A percentile compares a stretch with the other conserved stretches of the same genome.
Conservation (phyloP, 2,113 vertebrate species). For the Ceratotherium simum region DNA sequence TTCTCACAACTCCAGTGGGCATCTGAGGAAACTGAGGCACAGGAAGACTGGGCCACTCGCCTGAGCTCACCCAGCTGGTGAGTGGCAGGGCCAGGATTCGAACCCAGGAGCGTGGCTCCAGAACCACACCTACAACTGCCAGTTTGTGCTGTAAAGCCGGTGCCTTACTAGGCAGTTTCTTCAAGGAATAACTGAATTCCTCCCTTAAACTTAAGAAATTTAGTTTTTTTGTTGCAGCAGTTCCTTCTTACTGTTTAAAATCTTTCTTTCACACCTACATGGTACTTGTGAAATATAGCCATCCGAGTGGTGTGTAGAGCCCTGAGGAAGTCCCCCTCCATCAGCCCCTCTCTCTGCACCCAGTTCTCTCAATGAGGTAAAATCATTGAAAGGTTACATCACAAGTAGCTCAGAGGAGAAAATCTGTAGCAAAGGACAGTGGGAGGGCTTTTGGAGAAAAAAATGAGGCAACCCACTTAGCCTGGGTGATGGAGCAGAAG, state of each 20-base stretch:
- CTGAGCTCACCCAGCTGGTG: neutral
- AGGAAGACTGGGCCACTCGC: neutral
- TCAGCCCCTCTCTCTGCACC: neutral
- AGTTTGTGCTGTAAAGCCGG: neutral
- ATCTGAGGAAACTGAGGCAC: neutral
- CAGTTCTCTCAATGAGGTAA: conserved; percentile 14
- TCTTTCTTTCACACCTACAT: neutral
- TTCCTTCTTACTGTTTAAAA: conserved; percentile 15
- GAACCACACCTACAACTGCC: neutral
- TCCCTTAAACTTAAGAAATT: conserved; percentile 4
- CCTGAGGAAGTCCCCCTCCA: neutral
- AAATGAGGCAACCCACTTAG: conserved; percentile 10
- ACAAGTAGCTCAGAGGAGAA: conserved; percentile 15
- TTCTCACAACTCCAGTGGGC: neutral
- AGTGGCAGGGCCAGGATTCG: neutral
- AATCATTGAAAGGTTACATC: conserved; percentile 17
- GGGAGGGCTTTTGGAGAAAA: neutral
- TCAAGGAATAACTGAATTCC: neutral
- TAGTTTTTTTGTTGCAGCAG: neutral
- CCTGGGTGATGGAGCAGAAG: neutral
- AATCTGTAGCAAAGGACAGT: neutral
- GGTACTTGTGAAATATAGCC: neutral
- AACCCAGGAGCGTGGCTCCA: neutral
- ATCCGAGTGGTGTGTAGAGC: neutral
- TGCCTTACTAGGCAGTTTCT: neutral